phyloP scores from a whole-genome alignment of 2,888 invertebrate genomes.

The Drosophila longiperda region DNA sequence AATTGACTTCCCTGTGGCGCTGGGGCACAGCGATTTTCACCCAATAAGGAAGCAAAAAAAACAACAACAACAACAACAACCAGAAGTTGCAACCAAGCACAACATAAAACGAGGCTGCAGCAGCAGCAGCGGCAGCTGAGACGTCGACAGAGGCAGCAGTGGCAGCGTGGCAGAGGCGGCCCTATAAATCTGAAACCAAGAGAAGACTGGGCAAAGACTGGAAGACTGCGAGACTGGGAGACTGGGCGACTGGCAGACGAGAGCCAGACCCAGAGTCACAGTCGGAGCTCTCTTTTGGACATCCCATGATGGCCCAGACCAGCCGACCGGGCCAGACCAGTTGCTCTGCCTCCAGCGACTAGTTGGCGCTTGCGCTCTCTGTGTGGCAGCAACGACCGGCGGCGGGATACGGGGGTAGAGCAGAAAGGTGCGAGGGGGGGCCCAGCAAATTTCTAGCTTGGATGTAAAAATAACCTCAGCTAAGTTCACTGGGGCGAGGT shows the following conservation, averaged over 20 bases:
- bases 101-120: conserved; percentile 46
- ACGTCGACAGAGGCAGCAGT: conserved; percentile 15
- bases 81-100: conserved; percentile 75
- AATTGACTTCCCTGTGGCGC: conserved; percentile 62
- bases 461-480: conserved; percentile 85
- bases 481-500: conserved; percentile 85
- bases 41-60: conserved; percentile 75
- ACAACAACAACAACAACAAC: conserved; percentile 46
- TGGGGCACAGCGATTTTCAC: conserved; percentile 69
- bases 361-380: conserved; percentile 46
- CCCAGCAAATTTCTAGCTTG: conserved; percentile 51
- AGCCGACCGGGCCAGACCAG: conserved; percentile 69
- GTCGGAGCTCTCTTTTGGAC: conserved; percentile 13
- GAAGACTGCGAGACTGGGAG: conserved; percentile 21
- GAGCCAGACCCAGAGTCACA: conserved; percentile 24
- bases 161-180: conserved; percentile 28
- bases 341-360: conserved; percentile 59
- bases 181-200: conserved; percentile 64
- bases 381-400: conserved; percentile 23
- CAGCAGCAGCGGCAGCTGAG: conserved; percentile 21
- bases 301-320: conserved; percentile 45
- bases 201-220: conserved; percentile 35
- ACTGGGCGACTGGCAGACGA: conserved; percentile 40
- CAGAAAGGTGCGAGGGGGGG: neutral
- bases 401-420: conserved; percentile 5